Conservation (phyloP, 2,113 vertebrate species). For the Thalassarche chlororhynchos region DNA sequence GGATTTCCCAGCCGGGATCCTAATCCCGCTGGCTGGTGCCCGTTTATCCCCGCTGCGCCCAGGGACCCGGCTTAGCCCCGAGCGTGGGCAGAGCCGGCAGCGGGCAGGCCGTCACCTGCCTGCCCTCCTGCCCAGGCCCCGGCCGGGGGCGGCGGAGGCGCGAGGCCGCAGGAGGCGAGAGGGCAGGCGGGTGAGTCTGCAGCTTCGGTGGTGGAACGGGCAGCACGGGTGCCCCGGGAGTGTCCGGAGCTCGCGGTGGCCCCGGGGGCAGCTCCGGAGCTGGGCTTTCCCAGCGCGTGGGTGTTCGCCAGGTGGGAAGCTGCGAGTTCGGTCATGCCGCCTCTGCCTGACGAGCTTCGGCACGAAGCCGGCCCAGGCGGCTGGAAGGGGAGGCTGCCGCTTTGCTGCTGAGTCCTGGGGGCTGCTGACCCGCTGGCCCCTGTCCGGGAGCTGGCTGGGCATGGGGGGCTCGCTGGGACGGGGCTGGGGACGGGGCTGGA, state of each 20-base stretch:
- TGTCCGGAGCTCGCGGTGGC: neutral
- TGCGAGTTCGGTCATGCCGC: neutral
- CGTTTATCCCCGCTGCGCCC: neutral
- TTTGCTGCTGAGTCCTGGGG: neutral
- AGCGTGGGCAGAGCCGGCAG: neutral
- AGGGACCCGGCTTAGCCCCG: neutral
- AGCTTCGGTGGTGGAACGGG: neutral
- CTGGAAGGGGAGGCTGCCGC: neutral
- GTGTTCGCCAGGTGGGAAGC: neutral
- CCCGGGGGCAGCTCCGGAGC: neutral
- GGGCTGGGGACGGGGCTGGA: neutral
- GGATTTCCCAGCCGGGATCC: neutral
- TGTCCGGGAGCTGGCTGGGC: neutral
- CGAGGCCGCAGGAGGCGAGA: neutral
- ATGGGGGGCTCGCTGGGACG: neutral
- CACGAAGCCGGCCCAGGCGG: neutral
- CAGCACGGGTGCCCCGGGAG: neutral
- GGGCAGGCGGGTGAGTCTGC: neutral
- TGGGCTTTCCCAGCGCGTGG: neutral
- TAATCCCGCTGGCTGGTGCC: neutral
- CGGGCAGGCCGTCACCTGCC: neutral
- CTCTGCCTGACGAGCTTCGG: neutral
- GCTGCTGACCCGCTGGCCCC: neutral
- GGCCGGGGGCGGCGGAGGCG: neutral
- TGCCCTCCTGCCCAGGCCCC: neutral